Evolutionary conservation across 2,113 vertebrate species (phyloP), one percentile per base, ranked within the genome.

Genomic region (Boulengeromyrus knoepffleri): DNA sequence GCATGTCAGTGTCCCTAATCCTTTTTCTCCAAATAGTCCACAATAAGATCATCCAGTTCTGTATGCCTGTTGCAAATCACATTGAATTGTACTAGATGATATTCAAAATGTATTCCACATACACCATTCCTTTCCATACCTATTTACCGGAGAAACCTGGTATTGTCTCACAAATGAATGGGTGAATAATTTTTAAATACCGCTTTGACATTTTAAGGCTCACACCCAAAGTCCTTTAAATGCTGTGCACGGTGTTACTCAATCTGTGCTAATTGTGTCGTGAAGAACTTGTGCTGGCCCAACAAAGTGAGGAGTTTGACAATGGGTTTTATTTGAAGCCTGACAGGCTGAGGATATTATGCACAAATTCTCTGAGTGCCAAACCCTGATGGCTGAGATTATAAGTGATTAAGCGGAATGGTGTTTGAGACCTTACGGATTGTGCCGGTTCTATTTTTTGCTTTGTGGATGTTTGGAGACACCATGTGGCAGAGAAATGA

Each of bases 401-500:
- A 85, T 46, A 85, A 85, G 45, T 47, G 83, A 85, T 85, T 85
- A 85, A 45, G 74, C 5, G 10, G 47, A 31, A 36, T 36, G 24
- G 50, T 56, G 49, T 8, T 56, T 87, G 31, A 87, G 49, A 87
- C 85, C 19, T 36, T 19, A 36, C 39, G 85, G 24, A 36, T 47
- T 47, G 19, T n/a, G 47, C 45, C 17, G 3, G n/a, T 42, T 91
- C 52, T 88, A 27, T 90, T 47, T 80, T 91, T 36, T 84, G 5
- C 0, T 89, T 92, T 91, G 6, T 93, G 8, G 89, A 90, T 88
- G 50, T 90, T 91, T 83, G 89, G 87, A 90, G 95, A 90, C 96
- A 93, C 91, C 94, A 45, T 92, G 74, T 96, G 96, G 94, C 88
- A 12, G 74, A 90, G 56, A 58, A 6, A 4, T 88, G 90, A 89